A percentile compares a stretch with the other conserved stretches of the same genome.
These are phyloP conservation scores for Hypomecis punctinalis DNA, from an alignment of 2,888 invertebrate species.

Conservation along the genomic window DNA sequence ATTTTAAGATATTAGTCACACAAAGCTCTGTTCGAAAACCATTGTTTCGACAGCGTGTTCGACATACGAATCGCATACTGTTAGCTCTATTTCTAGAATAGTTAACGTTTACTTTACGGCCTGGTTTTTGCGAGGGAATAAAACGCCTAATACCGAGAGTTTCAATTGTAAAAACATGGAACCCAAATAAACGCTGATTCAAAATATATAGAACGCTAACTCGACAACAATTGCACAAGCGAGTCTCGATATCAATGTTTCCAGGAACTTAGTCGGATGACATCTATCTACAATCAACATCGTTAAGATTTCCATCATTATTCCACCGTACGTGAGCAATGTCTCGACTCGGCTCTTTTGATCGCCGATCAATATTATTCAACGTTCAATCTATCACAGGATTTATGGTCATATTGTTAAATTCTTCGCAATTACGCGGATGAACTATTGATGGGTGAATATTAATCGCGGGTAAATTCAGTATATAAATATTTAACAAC, in stretches of 20 bases:
- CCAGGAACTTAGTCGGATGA: constrained; percentile 58
- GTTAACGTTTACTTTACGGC: constrained; percentile 68
- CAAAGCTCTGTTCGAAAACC: constrained; percentile 57
- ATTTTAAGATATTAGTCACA: constrained; percentile 73
- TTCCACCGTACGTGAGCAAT: constrained; percentile 62
- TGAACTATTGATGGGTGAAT: constrained; percentile 52
- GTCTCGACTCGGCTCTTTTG: constrained; percentile 68
- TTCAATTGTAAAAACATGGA: constrained; percentile 50
- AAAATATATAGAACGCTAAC: constrained; percentile 37
- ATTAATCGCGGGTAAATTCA: constrained; percentile 29
- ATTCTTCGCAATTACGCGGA: constrained; percentile 66
- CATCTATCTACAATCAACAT: constrained; percentile 61
- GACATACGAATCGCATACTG: constrained; percentile 70
- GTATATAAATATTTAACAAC: neutral
- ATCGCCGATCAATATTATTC: constrained; percentile 72
- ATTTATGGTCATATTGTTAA: constrained; percentile 74
- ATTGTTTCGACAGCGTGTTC: constrained; percentile 75
- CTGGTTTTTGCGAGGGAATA: constrained; percentile 69
- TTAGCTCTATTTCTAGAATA: constrained; percentile 72
- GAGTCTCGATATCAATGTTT: constrained; percentile 46
- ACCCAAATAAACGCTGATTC: constrained; percentile 26
- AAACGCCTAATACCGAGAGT: constrained; percentile 57
- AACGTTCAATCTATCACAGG: constrained; percentile 69
- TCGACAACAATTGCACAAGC: constrained; percentile 37
- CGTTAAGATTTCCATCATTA: constrained; percentile 64